Base-by-base conservation (phyloP, 2,888 invertebrate species). In the Agrochola circellaris region DNA sequence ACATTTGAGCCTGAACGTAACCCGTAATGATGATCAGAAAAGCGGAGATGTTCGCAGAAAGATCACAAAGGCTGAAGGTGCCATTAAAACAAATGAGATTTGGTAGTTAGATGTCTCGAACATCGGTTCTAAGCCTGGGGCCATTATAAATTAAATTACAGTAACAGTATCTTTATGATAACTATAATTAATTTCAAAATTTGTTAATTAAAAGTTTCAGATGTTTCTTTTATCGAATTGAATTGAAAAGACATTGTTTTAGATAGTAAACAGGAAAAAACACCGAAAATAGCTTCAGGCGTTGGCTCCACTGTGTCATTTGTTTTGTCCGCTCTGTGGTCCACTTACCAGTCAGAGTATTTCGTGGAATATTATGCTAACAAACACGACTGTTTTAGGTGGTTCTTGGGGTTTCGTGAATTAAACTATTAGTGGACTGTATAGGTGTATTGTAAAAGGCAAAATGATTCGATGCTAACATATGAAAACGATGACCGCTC, bases 51-150 rank as follows among this genome's bases (percentile, higher is more conserved):
- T 73, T 75, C 1, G 72, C 58, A 11, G 75, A 65, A 0, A 85
- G 13, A n/a, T 60, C 23, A 61, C 23, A 17, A 15, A n/a, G 30
- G n/a, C 61, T n/a, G 61, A 61, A 5, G 30, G 11, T 77, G 64
- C 73, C 61, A 73, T 77, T 38, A 85, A 23, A 1, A 69, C 17
- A n/a, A 65, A 83, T 11, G 76, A 75, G 6, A 85, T 66, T 71
- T 85, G 61, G 5, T 83, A 83, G 69, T 81, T 80, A 0, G 75
- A 81, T 26, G 73, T 68, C 56, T 82, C 81, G 13, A 75, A 81
- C 70, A 73, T 77, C 2, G 78, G 77, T 69, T 82, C 78, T 11
- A 87, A 56, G 4, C 79, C 77, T 83, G 65, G 7, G 60, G 62
- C 38, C 2, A 68, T 67, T 17, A 3, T 38, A 38, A 34, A 42